phyloP scores from a whole-genome alignment of 2,888 invertebrate species.

The Parnassius orleans region DNA sequence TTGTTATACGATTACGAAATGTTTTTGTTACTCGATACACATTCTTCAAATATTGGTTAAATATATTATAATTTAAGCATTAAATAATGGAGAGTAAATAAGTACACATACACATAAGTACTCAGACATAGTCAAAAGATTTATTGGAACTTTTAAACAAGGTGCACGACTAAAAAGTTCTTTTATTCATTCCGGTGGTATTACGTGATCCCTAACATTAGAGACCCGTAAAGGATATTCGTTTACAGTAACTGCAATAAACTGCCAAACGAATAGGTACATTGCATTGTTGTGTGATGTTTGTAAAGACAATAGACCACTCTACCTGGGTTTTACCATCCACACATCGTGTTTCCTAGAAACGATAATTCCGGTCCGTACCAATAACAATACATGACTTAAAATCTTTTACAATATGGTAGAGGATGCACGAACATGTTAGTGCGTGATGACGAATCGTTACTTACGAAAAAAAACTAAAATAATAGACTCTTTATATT shows the following conservation, averaged over 20 bases:
- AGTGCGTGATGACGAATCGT: background rate
- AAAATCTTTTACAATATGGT: constrained; percentile 22
- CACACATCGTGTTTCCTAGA: constrained; percentile 41
- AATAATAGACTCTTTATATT: background rate
- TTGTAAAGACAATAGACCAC: constrained; percentile 37
- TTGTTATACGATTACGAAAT: too few relatives aligned
- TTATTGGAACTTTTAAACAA: too few relatives aligned
- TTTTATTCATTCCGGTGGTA: background rate
- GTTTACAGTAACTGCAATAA: constrained; percentile 23
- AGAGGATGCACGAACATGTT: background rate
- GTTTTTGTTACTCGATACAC: too few relatives aligned
- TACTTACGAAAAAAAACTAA: background rate
- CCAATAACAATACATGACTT: constrained; percentile 28
- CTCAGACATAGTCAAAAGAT: too few relatives aligned
- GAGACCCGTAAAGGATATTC: constrained; percentile 12
- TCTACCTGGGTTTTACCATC: constrained; percentile 43
- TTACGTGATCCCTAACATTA: constrained; percentile 9
- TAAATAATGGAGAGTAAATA: too few relatives aligned
- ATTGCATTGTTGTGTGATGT: constrained; percentile 2
- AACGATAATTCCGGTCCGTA: constrained; percentile 32
- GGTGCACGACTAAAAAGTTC: background rate
- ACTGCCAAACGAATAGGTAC: constrained; percentile 6
- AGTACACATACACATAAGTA: too few relatives aligned
- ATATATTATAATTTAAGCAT: too few relatives aligned
- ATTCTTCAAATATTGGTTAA: too few relatives aligned